Evolutionary conservation across 2,113 vertebrate genomes (phyloP).

Genomic region (cattle (Bos taurus)): DNA sequence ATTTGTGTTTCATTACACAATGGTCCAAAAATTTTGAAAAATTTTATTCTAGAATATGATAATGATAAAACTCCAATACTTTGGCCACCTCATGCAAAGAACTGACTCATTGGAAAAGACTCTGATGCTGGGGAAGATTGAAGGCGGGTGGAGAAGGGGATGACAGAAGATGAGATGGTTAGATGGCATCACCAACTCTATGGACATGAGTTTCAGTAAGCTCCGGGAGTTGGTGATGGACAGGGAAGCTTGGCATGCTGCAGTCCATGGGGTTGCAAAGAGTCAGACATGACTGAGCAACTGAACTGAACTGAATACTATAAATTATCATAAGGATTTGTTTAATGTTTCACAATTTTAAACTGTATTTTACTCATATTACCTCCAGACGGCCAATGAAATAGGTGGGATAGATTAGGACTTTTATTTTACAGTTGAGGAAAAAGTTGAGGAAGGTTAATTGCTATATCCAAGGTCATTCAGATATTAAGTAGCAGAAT

Average conservation of each 20-base stretch:
- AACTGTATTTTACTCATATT: neutral
- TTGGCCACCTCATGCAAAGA: neutral
- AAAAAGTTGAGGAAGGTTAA: neutral
- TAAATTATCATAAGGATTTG: neutral
- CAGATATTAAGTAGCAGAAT: neutral
- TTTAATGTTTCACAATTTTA: neutral
- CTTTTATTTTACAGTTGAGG: slow-evolving; percentile 2
- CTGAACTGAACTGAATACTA: neutral
- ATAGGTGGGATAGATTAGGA: neutral
- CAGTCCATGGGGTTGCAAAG: neutral
- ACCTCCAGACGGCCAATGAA: neutral
- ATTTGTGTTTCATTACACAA: neutral
- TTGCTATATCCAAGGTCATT: neutral
- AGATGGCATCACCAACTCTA: neutral
- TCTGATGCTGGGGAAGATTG: neutral
- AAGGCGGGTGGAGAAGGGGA: neutral
- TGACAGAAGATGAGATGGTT: neutral
- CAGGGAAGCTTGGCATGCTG: neutral
- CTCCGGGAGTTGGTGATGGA: neutral
- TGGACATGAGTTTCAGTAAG: neutral
- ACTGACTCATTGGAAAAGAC: neutral
- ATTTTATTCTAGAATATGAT: neutral
- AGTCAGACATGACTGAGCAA: neutral
- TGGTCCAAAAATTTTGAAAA: neutral
- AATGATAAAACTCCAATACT: neutral